Percentiles rank a stretch among this genome's conserved stretches.
phyloP scores from a whole-genome alignment of 2,888 invertebrate genomes.

The Cantharis lateralis region DNA sequence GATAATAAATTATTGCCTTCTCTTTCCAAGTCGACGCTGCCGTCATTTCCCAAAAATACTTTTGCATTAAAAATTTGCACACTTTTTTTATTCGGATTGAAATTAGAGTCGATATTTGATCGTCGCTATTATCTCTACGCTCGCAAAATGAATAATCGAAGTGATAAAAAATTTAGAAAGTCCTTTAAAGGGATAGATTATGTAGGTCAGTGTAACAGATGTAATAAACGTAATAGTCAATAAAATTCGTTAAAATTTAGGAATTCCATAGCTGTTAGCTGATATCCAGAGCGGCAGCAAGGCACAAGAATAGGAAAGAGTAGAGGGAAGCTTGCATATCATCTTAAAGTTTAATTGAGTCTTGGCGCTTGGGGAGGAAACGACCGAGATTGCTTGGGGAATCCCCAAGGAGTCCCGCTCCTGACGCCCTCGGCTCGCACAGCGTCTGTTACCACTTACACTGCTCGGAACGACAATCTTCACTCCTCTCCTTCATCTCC shows the following conservation, averaged over 20 bases:
- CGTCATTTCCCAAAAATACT: not conserved
- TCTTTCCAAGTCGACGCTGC: not conserved
- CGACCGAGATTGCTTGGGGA: constrained; percentile 57
- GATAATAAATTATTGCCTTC: not conserved
- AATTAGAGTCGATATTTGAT: not conserved
- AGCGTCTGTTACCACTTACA: constrained; percentile 49
- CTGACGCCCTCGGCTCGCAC: constrained; percentile 50
- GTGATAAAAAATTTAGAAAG: not conserved
- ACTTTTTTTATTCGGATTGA: not conserved
- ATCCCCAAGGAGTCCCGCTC: constrained; percentile 54
- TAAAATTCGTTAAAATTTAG: constrained; percentile 34
- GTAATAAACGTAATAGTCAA: constrained; percentile 11
- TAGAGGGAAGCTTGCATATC: constrained; percentile 59
- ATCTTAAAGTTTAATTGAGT: constrained; percentile 76
- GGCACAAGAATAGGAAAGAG: constrained; percentile 37
- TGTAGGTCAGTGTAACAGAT: not conserved
- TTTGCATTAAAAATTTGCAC: not conserved
- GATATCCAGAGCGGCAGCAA: constrained; percentile 38
- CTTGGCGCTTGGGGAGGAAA: constrained; percentile 60
- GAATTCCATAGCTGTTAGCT: constrained; percentile 39
- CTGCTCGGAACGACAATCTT: constrained; percentile 40
- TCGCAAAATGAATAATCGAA: not conserved
- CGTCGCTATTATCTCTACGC: not conserved
- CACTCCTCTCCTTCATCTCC: constrained; percentile 40
- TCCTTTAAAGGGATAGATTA: not conserved